Evolutionary conservation across 2,113 vertebrate species (phyloP).

Genomic region (Canis aureus): DNA sequence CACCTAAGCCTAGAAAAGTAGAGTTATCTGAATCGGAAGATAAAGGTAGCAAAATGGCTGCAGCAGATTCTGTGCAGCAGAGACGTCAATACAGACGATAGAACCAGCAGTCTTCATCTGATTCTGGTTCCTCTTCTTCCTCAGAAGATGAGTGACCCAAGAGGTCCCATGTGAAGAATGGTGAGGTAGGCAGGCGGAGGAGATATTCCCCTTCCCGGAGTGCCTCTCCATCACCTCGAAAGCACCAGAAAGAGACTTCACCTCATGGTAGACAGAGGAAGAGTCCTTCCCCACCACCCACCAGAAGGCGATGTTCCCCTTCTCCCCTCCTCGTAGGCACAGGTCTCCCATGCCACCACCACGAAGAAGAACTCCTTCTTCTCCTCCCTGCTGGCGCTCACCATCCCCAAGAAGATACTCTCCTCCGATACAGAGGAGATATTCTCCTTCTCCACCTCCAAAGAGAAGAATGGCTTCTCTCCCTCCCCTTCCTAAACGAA

Average conservation of each 20-base stretch:
- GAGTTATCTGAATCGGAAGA: constrained; percentile 98
- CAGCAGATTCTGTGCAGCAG: constrained; percentile 98
- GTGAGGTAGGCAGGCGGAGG: constrained; percentile 91
- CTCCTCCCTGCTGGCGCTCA: constrained; percentile 94
- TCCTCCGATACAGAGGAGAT: constrained; percentile 96
- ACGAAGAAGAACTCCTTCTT: constrained; percentile 94
- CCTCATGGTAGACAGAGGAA: constrained; percentile 91
- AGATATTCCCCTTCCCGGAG: too few relatives aligned
- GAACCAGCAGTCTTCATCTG: constrained; percentile 98
- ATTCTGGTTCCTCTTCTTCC: constrained; percentile 97
- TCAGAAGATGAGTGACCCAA: constrained; percentile 96
- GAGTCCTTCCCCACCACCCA: constrained; percentile 91
- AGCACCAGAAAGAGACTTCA: too few relatives aligned
- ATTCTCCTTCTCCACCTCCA: constrained; percentile 95
- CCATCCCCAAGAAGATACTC: constrained; percentile 95
- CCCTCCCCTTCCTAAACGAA: constrained; percentile 90
- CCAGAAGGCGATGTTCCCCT: constrained; percentile 91
- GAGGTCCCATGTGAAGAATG: constrained; percentile 94
- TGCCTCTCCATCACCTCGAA: too few relatives aligned
- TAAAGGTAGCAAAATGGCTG: constrained; percentile 96
- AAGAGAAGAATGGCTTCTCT: constrained; percentile 92
- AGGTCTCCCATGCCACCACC: constrained; percentile 93
- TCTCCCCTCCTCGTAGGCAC: constrained; percentile 93
- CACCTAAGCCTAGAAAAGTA: constrained; percentile 93
- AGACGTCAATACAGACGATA: constrained; percentile 98